Percentiles rank a stretch among this genome's conserved stretches.
Evolutionary conservation across 2,888 invertebrate genomes (phyloP).

Genomic region (Cheilosia variabilis): DNA sequence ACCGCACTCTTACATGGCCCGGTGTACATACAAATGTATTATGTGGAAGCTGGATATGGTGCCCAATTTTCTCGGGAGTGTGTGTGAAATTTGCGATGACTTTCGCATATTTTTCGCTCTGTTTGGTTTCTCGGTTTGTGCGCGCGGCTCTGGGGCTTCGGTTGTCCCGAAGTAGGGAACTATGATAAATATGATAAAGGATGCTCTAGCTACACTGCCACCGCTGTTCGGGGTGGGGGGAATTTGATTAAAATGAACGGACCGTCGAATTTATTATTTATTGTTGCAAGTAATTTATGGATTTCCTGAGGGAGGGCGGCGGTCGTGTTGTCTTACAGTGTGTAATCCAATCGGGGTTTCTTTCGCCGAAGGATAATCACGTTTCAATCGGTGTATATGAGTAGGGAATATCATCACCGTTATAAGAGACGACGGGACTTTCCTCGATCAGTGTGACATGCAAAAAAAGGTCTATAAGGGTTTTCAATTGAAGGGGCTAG

Average conservation of each 20-base stretch:
- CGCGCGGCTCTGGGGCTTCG: background rate
- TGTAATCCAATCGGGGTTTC: constrained; percentile 50
- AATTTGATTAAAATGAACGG: constrained; percentile 63
- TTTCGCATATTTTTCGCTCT: constrained; percentile 61
- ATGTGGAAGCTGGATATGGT: constrained; percentile 7
- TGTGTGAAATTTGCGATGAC: constrained; percentile 58
- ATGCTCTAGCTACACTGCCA: constrained; percentile 1
- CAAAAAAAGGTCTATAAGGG: no score
- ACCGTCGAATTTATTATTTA: constrained; percentile 65
- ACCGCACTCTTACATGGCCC: constrained; percentile 47
- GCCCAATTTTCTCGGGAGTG: constrained; percentile 16
- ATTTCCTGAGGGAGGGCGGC: background rate
- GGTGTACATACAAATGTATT: background rate
- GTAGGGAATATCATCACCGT: no score
- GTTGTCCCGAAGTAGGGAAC: constrained; percentile 38
- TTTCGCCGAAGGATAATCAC: constrained; percentile 28
- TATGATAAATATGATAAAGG: constrained; percentile 56
- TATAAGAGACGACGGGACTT: no score
- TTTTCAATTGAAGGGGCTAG: no score
- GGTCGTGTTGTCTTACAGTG: constrained; percentile 31
- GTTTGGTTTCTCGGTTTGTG: constrained; percentile 5
- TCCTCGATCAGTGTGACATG: no score
- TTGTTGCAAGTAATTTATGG: constrained; percentile 55
- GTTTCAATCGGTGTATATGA: background rate
- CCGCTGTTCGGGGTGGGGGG: constrained; percentile 4